Conservation (phyloP, 2,888 invertebrate genomes). For the Agonopterix alstromeriana region DNA sequence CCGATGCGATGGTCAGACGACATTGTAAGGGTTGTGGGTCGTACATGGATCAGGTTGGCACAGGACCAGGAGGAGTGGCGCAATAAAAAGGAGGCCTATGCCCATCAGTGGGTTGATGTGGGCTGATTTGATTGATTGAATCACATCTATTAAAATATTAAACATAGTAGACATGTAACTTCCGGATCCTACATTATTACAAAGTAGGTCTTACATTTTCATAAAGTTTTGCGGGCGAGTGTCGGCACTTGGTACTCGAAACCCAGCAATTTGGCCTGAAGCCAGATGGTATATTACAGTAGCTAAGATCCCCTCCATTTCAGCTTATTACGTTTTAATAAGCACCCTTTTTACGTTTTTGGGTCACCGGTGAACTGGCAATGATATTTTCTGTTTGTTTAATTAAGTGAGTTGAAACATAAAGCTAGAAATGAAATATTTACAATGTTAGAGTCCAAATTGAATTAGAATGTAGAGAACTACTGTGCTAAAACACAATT, state of each 20-base stretch:
- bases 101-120: too few relatives aligned
- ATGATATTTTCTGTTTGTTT: constrained; percentile 9
- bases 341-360: constrained; percentile 20
- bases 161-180: too few relatives aligned
- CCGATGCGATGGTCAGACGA: too few relatives aligned
- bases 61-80: too few relatives aligned
- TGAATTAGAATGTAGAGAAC: too few relatives aligned
- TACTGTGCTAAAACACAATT: too few relatives aligned
- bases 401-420: constrained; percentile 1
- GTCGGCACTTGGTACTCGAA: constrained; percentile 34
- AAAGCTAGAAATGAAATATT: not conserved
- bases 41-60: too few relatives aligned
- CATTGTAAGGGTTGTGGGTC: too few relatives aligned
- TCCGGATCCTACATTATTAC: constrained; percentile 4
- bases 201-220: constrained; percentile 40
- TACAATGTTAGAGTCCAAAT: not conserved
- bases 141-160: too few relatives aligned
- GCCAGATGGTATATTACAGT: constrained; percentile 36
- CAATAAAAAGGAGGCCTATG: too few relatives aligned
- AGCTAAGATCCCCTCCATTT: constrained; percentile 31
- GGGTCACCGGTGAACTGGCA: constrained; percentile 4
- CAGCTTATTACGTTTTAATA: constrained; percentile 48
- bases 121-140: too few relatives aligned
- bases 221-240: constrained; percentile 55
- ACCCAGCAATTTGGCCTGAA: constrained; percentile 35